Conservation (phyloP, 2,797 vertebrate genomes). For the Rachycentron canadum region DNA sequence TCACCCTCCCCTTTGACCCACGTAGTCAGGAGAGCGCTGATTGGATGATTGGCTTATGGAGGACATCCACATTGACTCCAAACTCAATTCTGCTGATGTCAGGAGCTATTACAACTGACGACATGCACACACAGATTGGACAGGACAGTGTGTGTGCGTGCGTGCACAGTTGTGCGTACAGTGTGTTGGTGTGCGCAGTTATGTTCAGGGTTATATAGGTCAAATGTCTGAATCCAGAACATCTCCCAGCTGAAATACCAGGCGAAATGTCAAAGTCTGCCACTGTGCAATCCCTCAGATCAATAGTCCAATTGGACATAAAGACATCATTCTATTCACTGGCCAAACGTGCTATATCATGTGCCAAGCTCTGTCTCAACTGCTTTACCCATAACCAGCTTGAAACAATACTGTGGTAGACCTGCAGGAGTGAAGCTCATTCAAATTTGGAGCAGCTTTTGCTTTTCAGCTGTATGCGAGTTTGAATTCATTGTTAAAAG, state of each 20-base stretch:
- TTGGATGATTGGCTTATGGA: conserved; percentile 84
- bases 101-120: conserved; percentile 81
- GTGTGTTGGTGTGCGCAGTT: conserved; percentile 53
- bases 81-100: conserved; percentile 85
- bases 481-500: too few species aligned
- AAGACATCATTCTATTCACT: conserved; percentile 58
- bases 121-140: conserved; percentile 56
- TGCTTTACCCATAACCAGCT: background rate
- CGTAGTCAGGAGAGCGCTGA: conserved; percentile 77
- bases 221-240: conserved; percentile 76
- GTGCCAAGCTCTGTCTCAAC: conserved; percentile 14
- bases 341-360: conserved; percentile 37
- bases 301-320: conserved; percentile 80
- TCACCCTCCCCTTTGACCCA: conserved; percentile 82
- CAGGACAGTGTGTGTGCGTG: conserved; percentile 24
- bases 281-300: conserved; percentile 69
- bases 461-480: background rate
- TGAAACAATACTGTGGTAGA: background rate
- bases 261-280: conserved; percentile 79
- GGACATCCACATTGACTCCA: conserved; percentile 83
- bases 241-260: conserved; percentile 78
- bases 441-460: background rate
- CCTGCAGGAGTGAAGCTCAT: background rate
- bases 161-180: conserved; percentile 16
- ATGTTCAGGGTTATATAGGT: conserved; percentile 77